These are phyloP conservation scores for Imbricaverruca yamaguchii DNA, from an alignment of 2,888 invertebrate species.

Conservation along the genomic window DNA sequence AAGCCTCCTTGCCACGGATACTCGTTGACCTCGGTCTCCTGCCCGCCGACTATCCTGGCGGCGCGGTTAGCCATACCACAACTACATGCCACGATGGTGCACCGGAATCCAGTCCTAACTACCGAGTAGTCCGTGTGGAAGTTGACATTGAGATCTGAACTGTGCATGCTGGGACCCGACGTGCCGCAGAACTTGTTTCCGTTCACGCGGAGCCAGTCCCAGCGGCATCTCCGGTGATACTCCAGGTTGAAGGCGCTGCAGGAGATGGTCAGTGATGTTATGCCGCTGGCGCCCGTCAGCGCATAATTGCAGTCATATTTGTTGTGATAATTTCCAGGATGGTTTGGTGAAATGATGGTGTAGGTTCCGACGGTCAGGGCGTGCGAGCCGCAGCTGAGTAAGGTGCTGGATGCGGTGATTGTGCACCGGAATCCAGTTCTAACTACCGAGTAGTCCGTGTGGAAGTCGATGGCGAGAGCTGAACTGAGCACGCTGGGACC, in stretches of 20 bases:
- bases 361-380: background rate
- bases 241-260: background rate
- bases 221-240: background rate
- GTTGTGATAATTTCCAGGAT: background rate
- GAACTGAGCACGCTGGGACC: background rate
- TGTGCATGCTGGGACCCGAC: background rate
- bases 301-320: background rate
- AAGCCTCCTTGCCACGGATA: too few relatives aligned
- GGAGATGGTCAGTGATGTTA: too few relatives aligned
- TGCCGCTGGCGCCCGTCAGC: background rate
- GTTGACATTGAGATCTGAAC: background rate
- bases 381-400: too few relatives aligned
- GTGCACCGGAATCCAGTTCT: background rate
- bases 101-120: background rate
- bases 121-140: background rate
- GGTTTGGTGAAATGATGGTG: background rate
- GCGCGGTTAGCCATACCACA: too few relatives aligned
- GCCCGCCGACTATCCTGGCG: too few relatives aligned
- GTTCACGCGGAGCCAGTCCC: background rate
- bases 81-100: background rate
- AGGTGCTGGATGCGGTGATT: too few relatives aligned
- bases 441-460: background rate
- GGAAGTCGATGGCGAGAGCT: background rate
- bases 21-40: too few relatives aligned
- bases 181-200: background rate